A percentile compares a stretch with the other conserved stretches of the same genome.
Conservation (phyloP, 2,113 vertebrate genomes). For the Dunckerocampus dactyliophorus region DNA sequence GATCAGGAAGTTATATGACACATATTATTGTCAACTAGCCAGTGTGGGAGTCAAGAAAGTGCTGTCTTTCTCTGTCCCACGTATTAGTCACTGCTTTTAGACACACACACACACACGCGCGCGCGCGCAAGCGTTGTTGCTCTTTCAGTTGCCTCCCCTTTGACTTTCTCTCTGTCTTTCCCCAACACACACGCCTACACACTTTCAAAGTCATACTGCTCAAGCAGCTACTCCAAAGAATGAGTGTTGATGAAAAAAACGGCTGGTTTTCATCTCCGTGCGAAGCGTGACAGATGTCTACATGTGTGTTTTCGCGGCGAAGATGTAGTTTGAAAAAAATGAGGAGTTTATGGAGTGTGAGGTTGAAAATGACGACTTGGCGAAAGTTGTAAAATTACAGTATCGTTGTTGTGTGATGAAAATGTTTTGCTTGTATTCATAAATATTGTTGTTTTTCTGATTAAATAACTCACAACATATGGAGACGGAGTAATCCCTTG, state of each 20-base stretch:
- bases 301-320: neutral
- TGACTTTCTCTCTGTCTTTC: no score
- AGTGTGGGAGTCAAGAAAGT: no score
- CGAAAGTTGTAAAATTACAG: no score
- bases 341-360: no score
- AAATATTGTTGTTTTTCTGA: no score
- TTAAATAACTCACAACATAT: no score
- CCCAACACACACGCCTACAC: neutral
- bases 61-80: neutral
- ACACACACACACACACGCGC: neutral
- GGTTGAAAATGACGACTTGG: no score
- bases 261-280: neutral
- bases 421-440: no score
- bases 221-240: neutral
- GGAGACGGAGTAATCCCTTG: no score
- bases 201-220: constrained; percentile 1
- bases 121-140: neutral
- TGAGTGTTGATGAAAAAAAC: constrained; percentile 1
- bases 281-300: neutral
- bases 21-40: neutral
- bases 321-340: neutral
- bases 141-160: neutral
- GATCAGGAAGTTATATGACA: neutral
- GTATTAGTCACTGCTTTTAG: neutral
- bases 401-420: no score